phyloP scores from a whole-genome alignment of 2,113 vertebrate species.

The Pterocles orientalis region DNA sequence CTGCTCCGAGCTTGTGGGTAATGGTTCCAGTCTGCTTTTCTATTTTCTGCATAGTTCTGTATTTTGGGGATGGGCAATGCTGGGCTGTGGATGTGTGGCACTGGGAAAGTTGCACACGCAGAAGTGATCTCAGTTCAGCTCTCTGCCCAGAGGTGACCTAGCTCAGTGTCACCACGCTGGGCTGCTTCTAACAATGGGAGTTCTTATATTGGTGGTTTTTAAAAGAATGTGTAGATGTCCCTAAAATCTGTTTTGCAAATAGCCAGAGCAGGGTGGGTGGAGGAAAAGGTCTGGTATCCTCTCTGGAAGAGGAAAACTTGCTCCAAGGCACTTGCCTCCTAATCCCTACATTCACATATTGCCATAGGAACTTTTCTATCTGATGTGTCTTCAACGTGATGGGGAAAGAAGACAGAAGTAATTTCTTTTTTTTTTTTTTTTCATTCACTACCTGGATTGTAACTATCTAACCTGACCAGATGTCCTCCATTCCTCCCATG shows the following conservation, averaged over 20 bases:
- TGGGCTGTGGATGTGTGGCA: neutral
- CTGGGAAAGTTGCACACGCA: neutral
- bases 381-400: neutral
- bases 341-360: neutral
- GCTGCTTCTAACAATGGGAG: neutral
- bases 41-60: neutral
- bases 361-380: neutral
- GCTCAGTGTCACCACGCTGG: neutral
- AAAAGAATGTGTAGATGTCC: neutral
- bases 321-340: neutral
- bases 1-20: accelerated
- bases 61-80: neutral
- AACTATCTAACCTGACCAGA: conserved; percentile 17
- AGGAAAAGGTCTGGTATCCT: neutral
- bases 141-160: neutral
- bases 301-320: neutral
- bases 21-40: neutral
- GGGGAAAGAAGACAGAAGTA: neutral
- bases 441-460: neutral
- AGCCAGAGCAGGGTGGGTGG: neutral
- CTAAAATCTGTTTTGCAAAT: neutral
- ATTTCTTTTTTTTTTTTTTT: neutral
- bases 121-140: neutral
- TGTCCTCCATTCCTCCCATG: neutral
- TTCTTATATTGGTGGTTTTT: accelerated